Percentiles rank a stretch among this genome's conserved stretches.
These are phyloP conservation scores for Muscina levida DNA, from an alignment of 2,888 invertebrate species.

Conservation along the genomic window DNA sequence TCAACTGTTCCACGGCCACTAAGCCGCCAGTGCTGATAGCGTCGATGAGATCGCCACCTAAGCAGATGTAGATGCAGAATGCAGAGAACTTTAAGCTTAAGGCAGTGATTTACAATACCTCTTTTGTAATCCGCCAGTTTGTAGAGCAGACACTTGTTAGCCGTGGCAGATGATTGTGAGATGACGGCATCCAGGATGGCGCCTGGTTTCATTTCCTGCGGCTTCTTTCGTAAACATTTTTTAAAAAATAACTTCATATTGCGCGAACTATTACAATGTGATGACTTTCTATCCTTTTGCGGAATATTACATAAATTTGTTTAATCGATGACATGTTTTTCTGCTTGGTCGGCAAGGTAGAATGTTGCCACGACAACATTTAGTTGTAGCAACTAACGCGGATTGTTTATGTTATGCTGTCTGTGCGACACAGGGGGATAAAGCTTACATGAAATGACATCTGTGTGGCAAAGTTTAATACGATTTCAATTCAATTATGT, in stretches of 20 bases:
- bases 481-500: too few species aligned
- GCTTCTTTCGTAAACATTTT: conserved; percentile 78
- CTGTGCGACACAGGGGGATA: too few species aligned
- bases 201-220: conserved; percentile 81
- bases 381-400: not conserved
- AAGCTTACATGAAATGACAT: too few species aligned
- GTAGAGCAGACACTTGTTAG: conserved; percentile 92
- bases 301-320: conserved; percentile 54
- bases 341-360: conserved; percentile 1
- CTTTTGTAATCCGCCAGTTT: conserved; percentile 94
- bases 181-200: conserved; percentile 94
- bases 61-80: not conserved
- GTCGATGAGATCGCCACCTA: conserved; percentile 92
- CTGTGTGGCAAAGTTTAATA: too few species aligned
- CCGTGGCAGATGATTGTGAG: conserved; percentile 89
- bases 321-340: conserved; percentile 53
- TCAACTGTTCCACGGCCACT: conserved; percentile 89
- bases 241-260: conserved; percentile 76
- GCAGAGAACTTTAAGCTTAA: too few species aligned
- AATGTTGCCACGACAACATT: not conserved
- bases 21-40: conserved; percentile 92
- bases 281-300: not conserved
- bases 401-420: not conserved
- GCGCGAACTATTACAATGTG: not conserved
- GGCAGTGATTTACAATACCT: conserved; percentile 80